A percentile compares a stretch with the other conserved stretches of the same genome.
phyloP scores from a whole-genome alignment of 2,113 vertebrate genomes.

The Brevimyrus niger region DNA sequence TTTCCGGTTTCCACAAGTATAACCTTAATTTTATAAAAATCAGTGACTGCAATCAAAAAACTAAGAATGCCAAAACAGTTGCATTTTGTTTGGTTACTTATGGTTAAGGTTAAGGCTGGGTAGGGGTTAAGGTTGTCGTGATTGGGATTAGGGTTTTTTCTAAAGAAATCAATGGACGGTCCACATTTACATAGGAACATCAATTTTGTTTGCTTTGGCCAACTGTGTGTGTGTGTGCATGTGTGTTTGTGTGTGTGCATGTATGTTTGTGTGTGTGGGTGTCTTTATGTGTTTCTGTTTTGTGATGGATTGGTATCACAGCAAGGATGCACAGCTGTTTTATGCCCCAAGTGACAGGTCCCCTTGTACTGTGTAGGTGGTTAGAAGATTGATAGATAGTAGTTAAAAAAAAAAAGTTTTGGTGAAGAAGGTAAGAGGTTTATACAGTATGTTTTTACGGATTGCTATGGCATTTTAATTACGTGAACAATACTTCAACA shows the following conservation, averaged over 20 bases:
- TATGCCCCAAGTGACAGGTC: background rate
- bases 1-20: too few species aligned
- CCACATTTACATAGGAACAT: too few species aligned
- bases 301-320: background rate
- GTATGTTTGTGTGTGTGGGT: background rate
- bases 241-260: background rate
- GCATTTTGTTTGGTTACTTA: too few species aligned
- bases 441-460: background rate
- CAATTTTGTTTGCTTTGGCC: too few species aligned
- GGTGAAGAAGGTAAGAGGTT: background rate
- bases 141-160: too few species aligned
- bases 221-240: background rate
- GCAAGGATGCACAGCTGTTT: background rate
- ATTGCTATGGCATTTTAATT: background rate
- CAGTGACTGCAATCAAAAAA: too few species aligned
- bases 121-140: too few species aligned
- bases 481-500: background rate
- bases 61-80: too few species aligned
- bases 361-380: background rate
- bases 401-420: background rate
- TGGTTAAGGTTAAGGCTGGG: too few species aligned
- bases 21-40: too few species aligned
- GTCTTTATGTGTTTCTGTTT: background rate
- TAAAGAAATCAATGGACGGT: too few species aligned
- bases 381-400: background rate